Evolutionary conservation across 2,888 invertebrate species (phyloP).

Genomic region (Leucania comma): DNA sequence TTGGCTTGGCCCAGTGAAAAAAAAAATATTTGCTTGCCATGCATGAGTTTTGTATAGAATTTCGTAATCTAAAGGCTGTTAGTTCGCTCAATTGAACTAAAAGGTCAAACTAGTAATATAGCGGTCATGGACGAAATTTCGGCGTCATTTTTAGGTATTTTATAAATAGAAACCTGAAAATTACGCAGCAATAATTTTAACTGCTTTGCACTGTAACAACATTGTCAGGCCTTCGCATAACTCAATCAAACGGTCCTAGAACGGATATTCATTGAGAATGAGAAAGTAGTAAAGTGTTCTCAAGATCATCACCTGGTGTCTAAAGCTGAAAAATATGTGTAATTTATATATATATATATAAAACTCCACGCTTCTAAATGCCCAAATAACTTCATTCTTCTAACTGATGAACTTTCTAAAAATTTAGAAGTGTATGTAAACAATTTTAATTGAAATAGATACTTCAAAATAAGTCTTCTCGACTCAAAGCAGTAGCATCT

Average conservation of each 20-base stretch:
- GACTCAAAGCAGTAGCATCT: too few species aligned
- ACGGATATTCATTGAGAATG: not conserved
- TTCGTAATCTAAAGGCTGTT: conserved; percentile 5
- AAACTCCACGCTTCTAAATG: not conserved
- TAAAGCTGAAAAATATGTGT: too few species aligned
- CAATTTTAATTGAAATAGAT: not conserved
- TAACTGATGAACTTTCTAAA: not conserved
- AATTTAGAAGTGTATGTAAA: not conserved
- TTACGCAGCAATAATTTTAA: conserved; percentile 14
- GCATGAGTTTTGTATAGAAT: conserved; percentile 3
- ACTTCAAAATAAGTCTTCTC: not conserved
- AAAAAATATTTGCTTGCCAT: not conserved
- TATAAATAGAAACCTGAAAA: conserved; percentile 27
- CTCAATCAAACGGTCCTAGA: not conserved
- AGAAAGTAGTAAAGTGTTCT: not conserved
- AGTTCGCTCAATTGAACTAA: conserved; percentile 34
- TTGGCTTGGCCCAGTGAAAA: too few species aligned
- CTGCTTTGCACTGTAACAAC: not conserved
- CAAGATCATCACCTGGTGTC: too few species aligned
- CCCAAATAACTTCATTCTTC: not conserved
- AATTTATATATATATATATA: too few species aligned
- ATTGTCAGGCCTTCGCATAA: not conserved
- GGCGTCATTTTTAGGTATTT: conserved; percentile 25
- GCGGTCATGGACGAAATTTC: conserved; percentile 37
- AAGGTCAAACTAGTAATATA: conserved; percentile 43